Conservation (phyloP, 2,888 invertebrate species). For the Saturnia japonica region DNA sequence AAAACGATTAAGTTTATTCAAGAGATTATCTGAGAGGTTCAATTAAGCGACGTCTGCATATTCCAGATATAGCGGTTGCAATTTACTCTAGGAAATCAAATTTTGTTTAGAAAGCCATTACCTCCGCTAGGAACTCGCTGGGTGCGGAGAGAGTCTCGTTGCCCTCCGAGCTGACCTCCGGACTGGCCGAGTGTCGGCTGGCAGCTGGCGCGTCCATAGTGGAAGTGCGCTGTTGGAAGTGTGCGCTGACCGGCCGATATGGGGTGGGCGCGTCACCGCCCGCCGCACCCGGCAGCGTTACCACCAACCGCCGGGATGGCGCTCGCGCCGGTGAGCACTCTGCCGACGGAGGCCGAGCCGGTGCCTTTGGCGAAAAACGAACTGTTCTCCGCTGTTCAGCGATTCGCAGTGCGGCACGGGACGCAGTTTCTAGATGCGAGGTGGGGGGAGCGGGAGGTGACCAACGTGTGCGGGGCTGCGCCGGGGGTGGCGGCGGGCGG, state of each 20-base stretch:
- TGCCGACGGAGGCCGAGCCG: slow-evolving; percentile 19
- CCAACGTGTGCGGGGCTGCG: slow-evolving; percentile 21
- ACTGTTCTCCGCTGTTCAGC: slow-evolving; percentile 33
- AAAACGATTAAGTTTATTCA: too few relatives aligned
- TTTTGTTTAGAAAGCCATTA: slow-evolving; percentile 43
- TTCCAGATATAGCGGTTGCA: too few relatives aligned
- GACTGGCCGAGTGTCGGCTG: slow-evolving; percentile 70
- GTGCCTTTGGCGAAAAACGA: slow-evolving; percentile 32
- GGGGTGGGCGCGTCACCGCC: slow-evolving; percentile 27
- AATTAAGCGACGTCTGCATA: too few relatives aligned
- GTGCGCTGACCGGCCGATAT: slow-evolving; percentile 35
- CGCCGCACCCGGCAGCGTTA: slow-evolving; percentile 34
- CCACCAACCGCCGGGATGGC: slow-evolving; percentile 36
- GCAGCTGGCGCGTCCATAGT: slow-evolving; percentile 30
- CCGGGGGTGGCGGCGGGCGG: slow-evolving; percentile 31
- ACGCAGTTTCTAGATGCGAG: slow-evolving; percentile 22
- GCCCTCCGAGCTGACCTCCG: slow-evolving; percentile 86
- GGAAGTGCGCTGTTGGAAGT: slow-evolving; percentile 31
- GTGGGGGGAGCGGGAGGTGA: slow-evolving; percentile 28
- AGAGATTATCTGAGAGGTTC: too few relatives aligned
- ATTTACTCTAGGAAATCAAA: neutral
- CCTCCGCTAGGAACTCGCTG: slow-evolving; percentile 89
- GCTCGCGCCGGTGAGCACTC: slow-evolving; percentile 22
- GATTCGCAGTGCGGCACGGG: slow-evolving; percentile 40
- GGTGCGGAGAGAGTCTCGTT: slow-evolving; percentile 89